Evolutionary conservation across 2,888 invertebrate genomes (phyloP).

Genomic region (Apamea monoglypha): DNA sequence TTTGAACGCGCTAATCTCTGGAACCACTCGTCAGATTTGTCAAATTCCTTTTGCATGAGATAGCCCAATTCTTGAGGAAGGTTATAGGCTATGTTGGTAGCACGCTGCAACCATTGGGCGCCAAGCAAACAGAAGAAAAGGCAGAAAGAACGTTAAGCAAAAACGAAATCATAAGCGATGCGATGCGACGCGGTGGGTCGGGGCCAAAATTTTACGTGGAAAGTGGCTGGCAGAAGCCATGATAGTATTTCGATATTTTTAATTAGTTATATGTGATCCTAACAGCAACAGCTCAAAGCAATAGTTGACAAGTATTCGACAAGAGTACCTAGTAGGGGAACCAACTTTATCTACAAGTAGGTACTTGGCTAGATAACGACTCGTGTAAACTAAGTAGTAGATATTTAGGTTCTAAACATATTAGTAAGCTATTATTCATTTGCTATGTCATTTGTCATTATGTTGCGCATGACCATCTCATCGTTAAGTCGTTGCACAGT

Average conservation of each 20-base stretch:
- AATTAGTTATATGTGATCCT: background rate
- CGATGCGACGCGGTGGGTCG: no score
- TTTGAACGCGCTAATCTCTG: no score
- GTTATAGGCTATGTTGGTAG: no score
- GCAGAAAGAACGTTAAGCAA: no score
- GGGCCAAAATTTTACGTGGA: no score
- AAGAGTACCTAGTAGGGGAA: background rate
- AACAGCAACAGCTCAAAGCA: background rate
- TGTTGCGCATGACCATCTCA: background rate
- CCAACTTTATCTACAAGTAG: background rate
- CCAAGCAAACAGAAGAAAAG: no score
- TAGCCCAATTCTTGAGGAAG: no score
- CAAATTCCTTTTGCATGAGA: no score
- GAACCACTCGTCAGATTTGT: no score
- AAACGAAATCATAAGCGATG: no score
- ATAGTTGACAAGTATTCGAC: background rate
- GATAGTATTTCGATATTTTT: background rate
- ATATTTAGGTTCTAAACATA: background rate
- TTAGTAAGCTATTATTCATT: slow-evolving; percentile 16
- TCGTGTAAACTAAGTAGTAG: background rate
- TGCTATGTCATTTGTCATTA: slow-evolving; percentile 10
- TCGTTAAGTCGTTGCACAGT: slow-evolving; percentile 8
- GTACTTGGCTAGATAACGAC: background rate
- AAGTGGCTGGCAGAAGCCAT: no score
- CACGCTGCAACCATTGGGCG: no score